A percentile compares a stretch with the other conserved stretches of the same genome.
phyloP scores from a whole-genome alignment of 2,113 vertebrate genomes.

The Oncorhynchus clarkii region DNA sequence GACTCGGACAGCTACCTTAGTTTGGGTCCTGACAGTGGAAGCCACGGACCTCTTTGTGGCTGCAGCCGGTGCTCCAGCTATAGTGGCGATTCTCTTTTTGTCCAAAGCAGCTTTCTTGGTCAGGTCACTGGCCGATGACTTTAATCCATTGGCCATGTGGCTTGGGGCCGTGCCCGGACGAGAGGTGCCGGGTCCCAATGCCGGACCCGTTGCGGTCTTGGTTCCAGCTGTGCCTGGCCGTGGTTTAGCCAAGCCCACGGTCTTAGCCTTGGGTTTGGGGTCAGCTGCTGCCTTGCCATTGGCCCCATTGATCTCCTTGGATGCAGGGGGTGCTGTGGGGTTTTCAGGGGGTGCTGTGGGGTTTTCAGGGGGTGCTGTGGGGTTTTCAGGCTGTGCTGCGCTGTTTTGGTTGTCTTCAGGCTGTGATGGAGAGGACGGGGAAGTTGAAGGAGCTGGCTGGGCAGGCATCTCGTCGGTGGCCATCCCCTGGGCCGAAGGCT shows the following conservation, averaged over 20 bases:
- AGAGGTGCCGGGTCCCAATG: slow-evolving; percentile 24
- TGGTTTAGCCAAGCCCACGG: slow-evolving; percentile 22
- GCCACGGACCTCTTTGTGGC: slow-evolving; percentile 50
- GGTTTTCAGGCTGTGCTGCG: neutral
- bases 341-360: no score
- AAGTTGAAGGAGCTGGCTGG: slow-evolving; percentile 4
- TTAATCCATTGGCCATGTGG: slow-evolving; percentile 39
- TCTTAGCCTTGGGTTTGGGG: slow-evolving; percentile 54
- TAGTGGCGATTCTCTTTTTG: slow-evolving; percentile 31
- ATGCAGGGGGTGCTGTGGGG: neutral
- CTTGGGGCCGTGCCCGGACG: slow-evolving; percentile 38
- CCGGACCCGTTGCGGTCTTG: slow-evolving; percentile 33
- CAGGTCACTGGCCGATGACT: slow-evolving; percentile 29
- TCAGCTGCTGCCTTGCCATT: slow-evolving; percentile 43
- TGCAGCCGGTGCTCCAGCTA: slow-evolving; percentile 12
- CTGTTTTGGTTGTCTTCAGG: neutral
- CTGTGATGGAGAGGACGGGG: slow-evolving; percentile 30
- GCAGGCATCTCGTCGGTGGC: slow-evolving; percentile 15
- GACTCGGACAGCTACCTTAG: slow-evolving; percentile 35
- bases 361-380: slow-evolving; percentile 7
- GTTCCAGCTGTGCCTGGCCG: slow-evolving; percentile 11
- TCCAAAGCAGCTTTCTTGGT: slow-evolving; percentile 33
- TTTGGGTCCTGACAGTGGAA: slow-evolving; percentile 36
- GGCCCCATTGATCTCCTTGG: slow-evolving; percentile 28
- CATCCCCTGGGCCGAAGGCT: slow-evolving; percentile 18